Evolutionary conservation across 2,888 invertebrate genomes (phyloP), one percentile per base, ranked within the genome.

Genomic region (Cetonia aurata): DNA sequence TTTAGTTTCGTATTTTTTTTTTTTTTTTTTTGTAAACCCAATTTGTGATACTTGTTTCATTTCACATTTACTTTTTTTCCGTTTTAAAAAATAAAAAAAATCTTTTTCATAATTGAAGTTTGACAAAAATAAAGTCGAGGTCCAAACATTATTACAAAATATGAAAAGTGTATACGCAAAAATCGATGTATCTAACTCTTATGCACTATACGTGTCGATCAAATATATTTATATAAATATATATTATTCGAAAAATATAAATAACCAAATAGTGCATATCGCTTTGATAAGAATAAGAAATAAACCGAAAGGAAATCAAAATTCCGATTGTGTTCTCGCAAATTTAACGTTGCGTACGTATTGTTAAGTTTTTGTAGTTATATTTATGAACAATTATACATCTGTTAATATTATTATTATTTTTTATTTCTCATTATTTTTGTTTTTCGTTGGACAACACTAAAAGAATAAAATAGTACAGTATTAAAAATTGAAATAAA

Each of bases 21-120:
- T 44, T 67, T 68, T 68, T 57, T 68, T 46, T 46, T 44, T 56
- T 10, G 37, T 25, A 25, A 25, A 25, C 42, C 67, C 17, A 53
- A 67, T 74, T 75, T 77, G 76, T 77, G 76, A 77, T 77, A 76
- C 73, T 75, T 77, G 53, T 48, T 48, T 48, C 48, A 3, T 48
- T 17, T 13, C 1, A 13, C 13, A 17, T 48, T 1, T 48, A 13
- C 48, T 13, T 15, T 55, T 55, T 33, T 55, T 42, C 42, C 52
- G 15, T 52, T 33, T 52, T 67, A 17, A 67, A 13, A 52, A 33
- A 66, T 25, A 46, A 50, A 48, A 44, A 25, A 25, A 31, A 31
- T 25, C 42, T 15, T 41, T 33, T 52, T 52, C 15, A 6, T 17
- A 52, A 52, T 41, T 12, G 42, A 55, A 71, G 66, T 67, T 69